These are phyloP conservation scores for Acanthococcus lagerstroemiae DNA, from an alignment of 2,888 invertebrate genomes.

Conservation along the genomic window DNA sequence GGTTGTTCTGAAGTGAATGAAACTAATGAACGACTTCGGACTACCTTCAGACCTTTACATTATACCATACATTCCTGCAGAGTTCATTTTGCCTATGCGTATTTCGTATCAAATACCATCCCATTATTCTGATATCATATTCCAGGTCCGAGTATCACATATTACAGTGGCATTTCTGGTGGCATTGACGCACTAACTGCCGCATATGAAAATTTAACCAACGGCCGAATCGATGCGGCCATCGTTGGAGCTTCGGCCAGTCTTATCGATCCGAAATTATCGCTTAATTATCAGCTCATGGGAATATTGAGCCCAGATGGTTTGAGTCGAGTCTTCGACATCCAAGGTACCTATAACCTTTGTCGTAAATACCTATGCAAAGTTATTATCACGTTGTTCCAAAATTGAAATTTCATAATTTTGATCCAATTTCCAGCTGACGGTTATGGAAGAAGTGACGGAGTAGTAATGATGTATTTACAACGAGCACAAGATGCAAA, in stretches of 20 bases:
- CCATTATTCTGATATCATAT: no score
- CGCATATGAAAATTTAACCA: slow-evolving; percentile 43
- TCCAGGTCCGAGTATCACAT: slow-evolving; percentile 48
- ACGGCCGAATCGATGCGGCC: slow-evolving; percentile 46
- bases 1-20: no score
- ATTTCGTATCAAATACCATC: no score
- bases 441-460: slow-evolving; percentile 45
- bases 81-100: no score
- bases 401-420: background rate
- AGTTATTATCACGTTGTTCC: no score
- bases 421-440: slow-evolving; percentile 41
- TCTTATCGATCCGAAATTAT: slow-evolving; percentile 51
- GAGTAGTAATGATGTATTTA: slow-evolving; percentile 42
- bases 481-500: slow-evolving; percentile 42
- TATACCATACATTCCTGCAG: no score
- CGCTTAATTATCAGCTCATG: slow-evolving; percentile 52
- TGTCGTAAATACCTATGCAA: no score
- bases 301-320: slow-evolving; percentile 39
- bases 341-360: slow-evolving; percentile 23
- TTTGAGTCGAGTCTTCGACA: slow-evolving; percentile 21
- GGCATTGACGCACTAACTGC: slow-evolving; percentile 52
- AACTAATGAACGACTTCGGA: no score
- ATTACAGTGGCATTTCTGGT: slow-evolving; percentile 54
- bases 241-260: slow-evolving; percentile 49
- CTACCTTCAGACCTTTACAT: no score